Conservation (phyloP, 2,888 invertebrate species). For the Aphrophora alni region DNA sequence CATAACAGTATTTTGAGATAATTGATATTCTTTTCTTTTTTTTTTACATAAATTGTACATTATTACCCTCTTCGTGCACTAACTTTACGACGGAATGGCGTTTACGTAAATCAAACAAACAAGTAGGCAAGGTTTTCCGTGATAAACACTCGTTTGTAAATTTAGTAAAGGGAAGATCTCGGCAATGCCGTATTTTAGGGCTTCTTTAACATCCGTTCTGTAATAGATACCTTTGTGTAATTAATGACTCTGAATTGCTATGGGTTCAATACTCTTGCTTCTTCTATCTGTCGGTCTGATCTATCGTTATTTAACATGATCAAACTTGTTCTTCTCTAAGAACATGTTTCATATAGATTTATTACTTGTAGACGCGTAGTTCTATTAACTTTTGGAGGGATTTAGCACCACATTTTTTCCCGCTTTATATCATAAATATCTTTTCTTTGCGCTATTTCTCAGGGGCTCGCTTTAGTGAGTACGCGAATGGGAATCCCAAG, state of each 20-base stretch:
- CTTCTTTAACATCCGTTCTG: neutral
- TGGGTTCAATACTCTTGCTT: neutral
- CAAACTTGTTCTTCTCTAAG: too few relatives aligned
- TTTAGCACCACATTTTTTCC: too few relatives aligned
- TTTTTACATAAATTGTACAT: neutral
- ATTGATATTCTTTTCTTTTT: neutral
- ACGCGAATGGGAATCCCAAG: too few relatives aligned
- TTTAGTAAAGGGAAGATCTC: neutral
- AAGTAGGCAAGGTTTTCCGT: neutral
- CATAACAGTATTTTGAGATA: neutral
- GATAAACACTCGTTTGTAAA: neutral
- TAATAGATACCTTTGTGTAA: neutral
- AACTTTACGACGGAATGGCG: neutral
- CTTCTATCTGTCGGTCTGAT: too few relatives aligned
- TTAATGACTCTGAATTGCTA: neutral
- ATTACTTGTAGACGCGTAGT: too few relatives aligned
- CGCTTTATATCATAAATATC: too few relatives aligned
- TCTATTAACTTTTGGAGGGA: too few relatives aligned
- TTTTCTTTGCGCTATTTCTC: too few relatives aligned
- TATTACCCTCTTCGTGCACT: neutral
- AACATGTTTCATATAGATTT: too few relatives aligned
- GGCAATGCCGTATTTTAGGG: neutral
- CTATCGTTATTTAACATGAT: too few relatives aligned
- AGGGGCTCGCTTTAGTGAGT: too few relatives aligned
- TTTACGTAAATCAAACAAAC: neutral